Evolutionary conservation across 1,140 invertebrate species (phyloP).

Genomic region (Mycetomoellerius zeteki): DNA sequence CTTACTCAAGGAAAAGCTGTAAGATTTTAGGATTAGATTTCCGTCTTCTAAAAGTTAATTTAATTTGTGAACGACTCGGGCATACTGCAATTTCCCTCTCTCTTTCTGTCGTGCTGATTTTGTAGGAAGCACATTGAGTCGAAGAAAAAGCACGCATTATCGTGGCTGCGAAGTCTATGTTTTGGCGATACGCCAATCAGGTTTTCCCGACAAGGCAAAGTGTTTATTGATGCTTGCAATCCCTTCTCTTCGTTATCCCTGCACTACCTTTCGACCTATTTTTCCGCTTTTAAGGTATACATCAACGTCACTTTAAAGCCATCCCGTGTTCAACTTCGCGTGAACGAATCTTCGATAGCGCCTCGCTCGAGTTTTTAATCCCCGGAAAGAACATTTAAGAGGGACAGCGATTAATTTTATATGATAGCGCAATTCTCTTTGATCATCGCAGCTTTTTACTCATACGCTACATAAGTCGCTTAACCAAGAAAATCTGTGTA

Average conservation of each 20-base stretch:
- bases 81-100: no score
- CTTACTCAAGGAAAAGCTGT: no score
- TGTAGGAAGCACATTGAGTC: not conserved
- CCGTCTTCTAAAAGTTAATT: no score
- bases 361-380: constrained; percentile 51
- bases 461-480: not conserved
- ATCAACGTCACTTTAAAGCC: constrained; percentile 47
- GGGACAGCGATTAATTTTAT: constrained; percentile 41
- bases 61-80: no score
- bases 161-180: constrained; percentile 41
- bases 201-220: constrained; percentile 33
- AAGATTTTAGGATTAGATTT: no score
- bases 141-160: constrained; percentile 55
- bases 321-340: constrained; percentile 45
- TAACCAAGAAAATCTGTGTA: not conserved
- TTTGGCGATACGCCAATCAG: constrained; percentile 61
- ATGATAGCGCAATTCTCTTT: constrained; percentile 35
- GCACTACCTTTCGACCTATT: constrained; percentile 54
- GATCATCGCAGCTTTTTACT: constrained; percentile 40
- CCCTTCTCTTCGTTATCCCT: constrained; percentile 39
- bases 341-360: constrained; percentile 45
- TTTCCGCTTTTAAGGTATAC: constrained; percentile 48
- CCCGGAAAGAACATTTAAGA: constrained; percentile 50
- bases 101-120: not conserved
- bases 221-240: constrained; percentile 58